phyloP scores from a whole-genome alignment of 2,888 invertebrate species.

The Gryllus longicercus region DNA sequence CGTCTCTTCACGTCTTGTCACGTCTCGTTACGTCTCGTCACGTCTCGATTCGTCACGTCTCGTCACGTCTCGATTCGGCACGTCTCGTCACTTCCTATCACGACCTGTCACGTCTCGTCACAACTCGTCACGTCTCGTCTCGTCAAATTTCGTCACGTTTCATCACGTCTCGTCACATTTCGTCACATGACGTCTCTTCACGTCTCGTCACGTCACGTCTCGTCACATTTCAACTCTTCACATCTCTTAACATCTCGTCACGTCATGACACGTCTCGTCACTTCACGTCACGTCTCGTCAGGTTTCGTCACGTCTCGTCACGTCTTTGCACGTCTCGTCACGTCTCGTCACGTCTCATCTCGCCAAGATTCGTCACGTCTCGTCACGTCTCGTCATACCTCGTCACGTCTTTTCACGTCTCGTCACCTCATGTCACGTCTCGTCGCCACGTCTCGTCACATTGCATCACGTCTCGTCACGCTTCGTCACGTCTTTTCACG shows the following conservation, averaged over 20 bases:
- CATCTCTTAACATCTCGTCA: not conserved
- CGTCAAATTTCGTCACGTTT: too few species aligned
- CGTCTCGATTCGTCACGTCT: not conserved
- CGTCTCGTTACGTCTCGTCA: not conserved
- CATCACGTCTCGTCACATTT: not conserved
- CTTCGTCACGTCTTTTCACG: too few species aligned
- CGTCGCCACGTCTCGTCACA: too few species aligned
- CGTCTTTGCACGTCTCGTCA: not conserved
- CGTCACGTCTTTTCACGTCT: not conserved
- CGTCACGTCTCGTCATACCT: not conserved
- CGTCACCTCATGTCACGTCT: too few species aligned
- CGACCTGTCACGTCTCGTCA: too few species aligned
- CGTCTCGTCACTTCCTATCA: not conserved
- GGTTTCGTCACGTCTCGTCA: not conserved
- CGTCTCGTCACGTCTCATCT: not conserved
- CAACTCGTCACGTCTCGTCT: too few species aligned
- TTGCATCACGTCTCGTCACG: too few species aligned
- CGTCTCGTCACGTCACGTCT: not conserved
- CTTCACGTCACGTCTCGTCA: not conserved
- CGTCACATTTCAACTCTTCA: not conserved
- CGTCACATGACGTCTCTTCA: not conserved
- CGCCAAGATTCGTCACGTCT: not conserved
- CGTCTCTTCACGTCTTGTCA: not conserved
- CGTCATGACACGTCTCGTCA: not conserved
- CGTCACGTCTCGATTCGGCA: not conserved